These are phyloP conservation scores for Peromyscus melanophrys DNA, from an alignment of 2,797 vertebrate species.

Conservation along the genomic window DNA sequence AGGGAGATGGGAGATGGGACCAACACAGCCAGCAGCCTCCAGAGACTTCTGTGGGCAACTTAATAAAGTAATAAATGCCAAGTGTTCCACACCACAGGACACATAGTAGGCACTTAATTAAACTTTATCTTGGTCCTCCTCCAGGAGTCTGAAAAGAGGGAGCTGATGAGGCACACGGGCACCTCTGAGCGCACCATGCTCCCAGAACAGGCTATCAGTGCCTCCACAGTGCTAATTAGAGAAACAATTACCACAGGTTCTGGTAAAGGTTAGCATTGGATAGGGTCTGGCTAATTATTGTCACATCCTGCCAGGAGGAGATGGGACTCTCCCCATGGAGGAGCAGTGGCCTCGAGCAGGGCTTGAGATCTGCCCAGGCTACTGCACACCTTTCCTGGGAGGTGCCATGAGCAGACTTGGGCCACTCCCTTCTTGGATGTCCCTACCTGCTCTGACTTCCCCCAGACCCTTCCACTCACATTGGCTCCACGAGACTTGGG, in stretches of 20 bases:
- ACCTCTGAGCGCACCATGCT: background rate
- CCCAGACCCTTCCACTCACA: background rate
- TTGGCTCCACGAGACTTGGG: background rate
- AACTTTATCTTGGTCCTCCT: conserved; percentile 8
- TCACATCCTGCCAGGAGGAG: background rate
- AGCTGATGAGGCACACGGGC: background rate
- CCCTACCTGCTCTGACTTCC: background rate
- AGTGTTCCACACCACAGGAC: background rate
- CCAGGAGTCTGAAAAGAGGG: conserved; percentile 36
- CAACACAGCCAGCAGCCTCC: background rate
- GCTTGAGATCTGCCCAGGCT: background rate
- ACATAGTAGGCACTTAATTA: conserved; percentile 47
- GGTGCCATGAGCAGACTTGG: background rate
- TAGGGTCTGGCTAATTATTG: background rate
- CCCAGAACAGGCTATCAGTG: background rate
- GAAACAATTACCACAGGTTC: background rate
- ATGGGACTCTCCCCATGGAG: background rate
- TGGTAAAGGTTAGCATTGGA: background rate
- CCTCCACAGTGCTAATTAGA: background rate
- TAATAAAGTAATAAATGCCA: conserved; percentile 29
- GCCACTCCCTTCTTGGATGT: background rate
- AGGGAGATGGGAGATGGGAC: background rate
- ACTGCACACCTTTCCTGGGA: background rate
- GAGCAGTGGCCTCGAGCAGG: background rate
- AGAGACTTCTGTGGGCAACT: background rate